Evolutionary conservation across 2,797 vertebrate genomes (phyloP).

Genomic region (Crocodylus rhombifer): DNA sequence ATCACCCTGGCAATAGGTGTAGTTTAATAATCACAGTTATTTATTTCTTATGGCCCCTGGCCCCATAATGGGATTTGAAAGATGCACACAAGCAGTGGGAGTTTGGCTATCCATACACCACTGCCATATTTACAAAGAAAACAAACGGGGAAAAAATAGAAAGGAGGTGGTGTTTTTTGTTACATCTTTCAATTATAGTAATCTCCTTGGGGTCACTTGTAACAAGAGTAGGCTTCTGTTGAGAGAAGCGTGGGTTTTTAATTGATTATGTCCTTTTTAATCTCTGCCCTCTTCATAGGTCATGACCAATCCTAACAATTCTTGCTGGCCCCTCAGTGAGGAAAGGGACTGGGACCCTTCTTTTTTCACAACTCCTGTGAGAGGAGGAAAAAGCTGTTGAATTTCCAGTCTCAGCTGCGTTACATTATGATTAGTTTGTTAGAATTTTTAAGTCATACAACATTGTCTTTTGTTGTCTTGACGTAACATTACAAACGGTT

Average conservation of each 20-base stretch:
- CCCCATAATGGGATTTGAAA: not conserved
- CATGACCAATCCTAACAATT: conserved; percentile 32
- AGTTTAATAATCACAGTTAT: not conserved
- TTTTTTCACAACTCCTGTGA: not conserved
- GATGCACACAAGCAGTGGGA: not conserved
- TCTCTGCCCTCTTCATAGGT: conserved; percentile 52
- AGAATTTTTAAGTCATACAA: too few species aligned
- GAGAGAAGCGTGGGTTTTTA: conserved; percentile 50
- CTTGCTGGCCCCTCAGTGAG: fast-evolving
- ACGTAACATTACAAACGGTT: too few species aligned
- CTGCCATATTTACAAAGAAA: not conserved
- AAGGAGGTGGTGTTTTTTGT: conserved; percentile 17
- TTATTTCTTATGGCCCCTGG: not conserved
- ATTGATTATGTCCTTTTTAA: conserved; percentile 58
- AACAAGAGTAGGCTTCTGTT: not conserved
- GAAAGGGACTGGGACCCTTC: not conserved
- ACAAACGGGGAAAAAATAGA: not conserved
- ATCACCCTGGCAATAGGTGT: not conserved
- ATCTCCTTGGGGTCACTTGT: conserved; percentile 3
- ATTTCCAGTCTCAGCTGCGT: conserved; percentile 4
- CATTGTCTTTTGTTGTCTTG: too few species aligned
- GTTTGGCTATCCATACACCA: not conserved
- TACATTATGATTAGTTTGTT: conserved; percentile 3
- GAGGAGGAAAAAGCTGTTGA: not conserved
- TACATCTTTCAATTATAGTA: not conserved